Conservation (phyloP, 2,113 vertebrate genomes). For the Tenrec ecaudatus region DNA sequence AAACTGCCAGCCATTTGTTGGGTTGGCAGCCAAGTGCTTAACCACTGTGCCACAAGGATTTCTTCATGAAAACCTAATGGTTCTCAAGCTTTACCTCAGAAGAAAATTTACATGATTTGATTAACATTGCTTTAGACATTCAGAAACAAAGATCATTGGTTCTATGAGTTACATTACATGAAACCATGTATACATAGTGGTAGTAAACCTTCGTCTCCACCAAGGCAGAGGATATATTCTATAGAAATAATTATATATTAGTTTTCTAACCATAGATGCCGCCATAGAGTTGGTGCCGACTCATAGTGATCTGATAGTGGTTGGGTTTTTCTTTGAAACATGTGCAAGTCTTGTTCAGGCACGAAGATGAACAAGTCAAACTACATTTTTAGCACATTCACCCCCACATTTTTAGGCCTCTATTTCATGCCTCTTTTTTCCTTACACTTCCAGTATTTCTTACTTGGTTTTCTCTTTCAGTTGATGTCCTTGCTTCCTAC, state of each 20-base stretch:
- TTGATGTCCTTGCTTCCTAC: slow-evolving; percentile 23
- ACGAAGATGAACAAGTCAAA: background rate
- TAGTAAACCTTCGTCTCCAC: background rate
- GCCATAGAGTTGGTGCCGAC: too few species aligned
- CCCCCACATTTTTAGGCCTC: background rate
- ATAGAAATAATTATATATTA: background rate
- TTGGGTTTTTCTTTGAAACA: background rate
- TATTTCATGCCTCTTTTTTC: slow-evolving; percentile 18
- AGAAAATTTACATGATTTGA: background rate
- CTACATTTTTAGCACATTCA: slow-evolving; percentile 6
- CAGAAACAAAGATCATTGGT: background rate
- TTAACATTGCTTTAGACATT: background rate
- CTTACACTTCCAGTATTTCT: slow-evolving; percentile 37
- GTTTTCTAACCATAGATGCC: background rate
- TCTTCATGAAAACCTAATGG: background rate
- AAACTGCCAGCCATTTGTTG: background rate
- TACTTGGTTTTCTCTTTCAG: background rate
- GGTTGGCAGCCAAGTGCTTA: background rate
- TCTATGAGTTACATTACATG: background rate
- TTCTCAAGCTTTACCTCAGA: background rate
- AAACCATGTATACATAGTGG: background rate
- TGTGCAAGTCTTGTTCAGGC: background rate
- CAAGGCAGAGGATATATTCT: background rate
- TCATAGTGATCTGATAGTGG: background rate
- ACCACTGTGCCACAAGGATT: background rate